A percentile compares a stretch with the other conserved stretches of the same genome.
phyloP scores from a whole-genome alignment of 2,113 vertebrate species.

The Halichoeres trimaculatus region DNA sequence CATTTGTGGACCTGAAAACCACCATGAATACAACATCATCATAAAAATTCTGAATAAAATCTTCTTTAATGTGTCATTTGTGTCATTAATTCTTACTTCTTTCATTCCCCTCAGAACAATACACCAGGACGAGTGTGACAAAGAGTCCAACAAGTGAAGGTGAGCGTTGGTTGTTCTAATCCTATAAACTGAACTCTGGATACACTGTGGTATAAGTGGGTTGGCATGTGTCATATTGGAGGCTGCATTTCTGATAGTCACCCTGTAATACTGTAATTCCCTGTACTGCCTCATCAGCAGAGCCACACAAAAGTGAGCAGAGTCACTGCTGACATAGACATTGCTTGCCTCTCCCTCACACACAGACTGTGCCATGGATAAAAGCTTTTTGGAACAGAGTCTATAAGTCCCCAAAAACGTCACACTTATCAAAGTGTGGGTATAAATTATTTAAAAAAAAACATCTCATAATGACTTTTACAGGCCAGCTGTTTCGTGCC shows the following conservation, averaged over 20 bases:
- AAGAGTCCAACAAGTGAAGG: slow-evolving; percentile 70
- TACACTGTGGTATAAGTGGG: slow-evolving; percentile 1
- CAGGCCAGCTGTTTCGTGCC: slow-evolving; percentile 79
- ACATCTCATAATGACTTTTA: slow-evolving; percentile 41
- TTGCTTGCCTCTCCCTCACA: slow-evolving; percentile 8
- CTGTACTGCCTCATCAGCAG: slow-evolving; percentile 64
- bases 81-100: slow-evolving; percentile 5
- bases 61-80: not conserved
- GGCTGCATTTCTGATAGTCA: slow-evolving; percentile 38
- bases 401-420: slow-evolving; percentile 15
- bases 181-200: slow-evolving; percentile 2
- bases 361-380: not conserved
- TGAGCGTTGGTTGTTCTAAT: slow-evolving; percentile 37
- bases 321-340: slow-evolving; percentile 60
- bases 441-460: slow-evolving; percentile 14
- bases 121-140: slow-evolving; percentile 64
- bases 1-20: not conserved
- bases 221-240: slow-evolving; percentile 36
- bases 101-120: slow-evolving; percentile 69
- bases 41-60: not conserved
- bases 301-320: slow-evolving; percentile 64
- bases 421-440: slow-evolving; percentile 9
- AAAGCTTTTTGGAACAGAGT: slow-evolving; percentile 7
- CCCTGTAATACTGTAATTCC: slow-evolving; percentile 46
- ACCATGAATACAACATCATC: not conserved